Conservation (phyloP, 2,797 vertebrate species). For the Sebastes cheni region DNA sequence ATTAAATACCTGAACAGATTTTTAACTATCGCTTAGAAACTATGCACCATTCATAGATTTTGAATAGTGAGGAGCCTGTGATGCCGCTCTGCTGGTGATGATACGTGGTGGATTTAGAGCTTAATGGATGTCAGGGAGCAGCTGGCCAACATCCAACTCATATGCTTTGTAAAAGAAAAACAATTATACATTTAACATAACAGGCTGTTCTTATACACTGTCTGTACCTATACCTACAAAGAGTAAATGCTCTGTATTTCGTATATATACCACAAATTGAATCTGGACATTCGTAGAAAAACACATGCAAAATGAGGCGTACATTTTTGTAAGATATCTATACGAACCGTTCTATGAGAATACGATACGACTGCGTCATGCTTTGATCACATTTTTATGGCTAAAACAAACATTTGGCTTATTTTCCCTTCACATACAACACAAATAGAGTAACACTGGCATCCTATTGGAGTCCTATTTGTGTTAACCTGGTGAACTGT, state of each 20-base stretch:
- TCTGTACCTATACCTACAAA: too few relatives aligned
- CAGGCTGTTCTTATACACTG: too few relatives aligned
- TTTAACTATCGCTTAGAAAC: background rate
- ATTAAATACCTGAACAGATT: constrained; percentile 2
- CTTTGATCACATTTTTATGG: background rate
- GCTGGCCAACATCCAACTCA: background rate
- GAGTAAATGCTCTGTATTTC: too few relatives aligned
- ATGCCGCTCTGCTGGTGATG: background rate
- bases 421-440: background rate
- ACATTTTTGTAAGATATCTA: too few relatives aligned
- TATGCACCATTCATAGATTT: background rate
- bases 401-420: background rate
- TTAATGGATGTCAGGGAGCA: background rate
- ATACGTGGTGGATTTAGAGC: background rate
- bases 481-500: background rate
- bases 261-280: too few relatives aligned
- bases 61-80: background rate
- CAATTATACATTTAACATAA: too few relatives aligned
- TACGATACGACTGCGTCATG: background rate
- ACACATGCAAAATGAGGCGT: too few relatives aligned
- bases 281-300: too few relatives aligned
- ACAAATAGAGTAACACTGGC: background rate
- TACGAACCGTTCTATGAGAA: too few relatives aligned
- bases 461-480: background rate
- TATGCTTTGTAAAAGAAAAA: background rate